A percentile compares a stretch with the other conserved stretches of the same genome.
Evolutionary conservation across 2,888 invertebrate genomes (phyloP).

Genomic region (Thumatha senex): DNA sequence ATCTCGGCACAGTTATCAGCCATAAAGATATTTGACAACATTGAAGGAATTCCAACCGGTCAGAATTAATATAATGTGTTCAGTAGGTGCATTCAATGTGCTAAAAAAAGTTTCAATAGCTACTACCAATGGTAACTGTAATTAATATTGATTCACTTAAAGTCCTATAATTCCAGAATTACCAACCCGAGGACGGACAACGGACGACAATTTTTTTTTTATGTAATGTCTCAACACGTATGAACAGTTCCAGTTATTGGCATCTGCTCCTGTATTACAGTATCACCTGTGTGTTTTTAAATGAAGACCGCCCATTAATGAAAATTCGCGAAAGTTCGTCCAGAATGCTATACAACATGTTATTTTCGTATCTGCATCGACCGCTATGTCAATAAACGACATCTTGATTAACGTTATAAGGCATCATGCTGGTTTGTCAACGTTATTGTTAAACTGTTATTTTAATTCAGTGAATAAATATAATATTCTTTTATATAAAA

Average conservation of each 20-base stretch:
- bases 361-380: slow-evolving; percentile 24
- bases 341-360: slow-evolving; percentile 25
- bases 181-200: slow-evolving; percentile 17
- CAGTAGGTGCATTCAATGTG: slow-evolving; percentile 28
- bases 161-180: slow-evolving; percentile 20
- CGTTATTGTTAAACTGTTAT: slow-evolving; percentile 7
- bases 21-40: slow-evolving; percentile 37
- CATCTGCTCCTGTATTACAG: slow-evolving; percentile 39
- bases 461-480: neutral
- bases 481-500: neutral
- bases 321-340: slow-evolving; percentile 34
- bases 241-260: slow-evolving; percentile 41
- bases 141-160: slow-evolving; percentile 36
- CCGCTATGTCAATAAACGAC: slow-evolving; percentile 26
- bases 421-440: slow-evolving; percentile 5
- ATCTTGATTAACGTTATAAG: slow-evolving; percentile 16
- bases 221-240: slow-evolving; percentile 43
- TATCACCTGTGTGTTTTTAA: slow-evolving; percentile 39
- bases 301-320: slow-evolving; percentile 27
- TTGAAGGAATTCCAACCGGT: slow-evolving; percentile 41
- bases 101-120: slow-evolving; percentile 29
- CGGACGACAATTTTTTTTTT: slow-evolving; percentile 25
- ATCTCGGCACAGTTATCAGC: slow-evolving; percentile 57
- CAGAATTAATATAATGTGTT: slow-evolving; percentile 16
- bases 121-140: slow-evolving; percentile 47